phyloP scores from a whole-genome alignment of 1,140 invertebrate genomes.

The Caerostris extrusa region DNA sequence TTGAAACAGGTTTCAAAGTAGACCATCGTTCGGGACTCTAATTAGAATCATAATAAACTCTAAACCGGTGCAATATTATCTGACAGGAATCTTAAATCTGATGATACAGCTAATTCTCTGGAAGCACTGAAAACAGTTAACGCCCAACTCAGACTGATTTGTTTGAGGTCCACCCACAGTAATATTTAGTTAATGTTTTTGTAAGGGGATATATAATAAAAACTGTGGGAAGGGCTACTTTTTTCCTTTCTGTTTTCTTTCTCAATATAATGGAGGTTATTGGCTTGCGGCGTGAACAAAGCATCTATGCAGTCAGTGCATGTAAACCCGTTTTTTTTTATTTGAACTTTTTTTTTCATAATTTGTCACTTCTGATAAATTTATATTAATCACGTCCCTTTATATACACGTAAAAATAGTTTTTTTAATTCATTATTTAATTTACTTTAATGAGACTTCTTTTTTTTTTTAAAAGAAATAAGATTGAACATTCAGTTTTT shows the following conservation, averaged over 20 bases:
- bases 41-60: slow-evolving; percentile 64
- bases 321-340: not conserved
- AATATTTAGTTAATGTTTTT: slow-evolving; percentile 49
- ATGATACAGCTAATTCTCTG: slow-evolving; percentile 34
- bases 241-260: slow-evolving; percentile 7
- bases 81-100: slow-evolving; percentile 53
- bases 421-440: too few relatives aligned
- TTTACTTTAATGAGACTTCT: too few relatives aligned
- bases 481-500: too few relatives aligned
- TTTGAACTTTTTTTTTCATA: not conserved
- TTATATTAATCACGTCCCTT: not conserved
- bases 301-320: not conserved
- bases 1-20: slow-evolving; percentile 60
- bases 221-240: slow-evolving; percentile 37
- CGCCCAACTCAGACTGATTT: not conserved
- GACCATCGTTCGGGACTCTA: slow-evolving; percentile 5
- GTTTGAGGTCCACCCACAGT: slow-evolving; percentile 40
- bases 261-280: slow-evolving; percentile 12
- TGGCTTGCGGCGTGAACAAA: not conserved
- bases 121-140: slow-evolving; percentile 6
- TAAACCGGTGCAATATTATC: slow-evolving; percentile 48
- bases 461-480: too few relatives aligned
- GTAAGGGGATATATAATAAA: slow-evolving; percentile 56
- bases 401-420: not conserved
- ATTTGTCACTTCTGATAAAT: not conserved